Conservation (phyloP, 2,113 vertebrate species). For the Rhodinocichla rosea region DNA sequence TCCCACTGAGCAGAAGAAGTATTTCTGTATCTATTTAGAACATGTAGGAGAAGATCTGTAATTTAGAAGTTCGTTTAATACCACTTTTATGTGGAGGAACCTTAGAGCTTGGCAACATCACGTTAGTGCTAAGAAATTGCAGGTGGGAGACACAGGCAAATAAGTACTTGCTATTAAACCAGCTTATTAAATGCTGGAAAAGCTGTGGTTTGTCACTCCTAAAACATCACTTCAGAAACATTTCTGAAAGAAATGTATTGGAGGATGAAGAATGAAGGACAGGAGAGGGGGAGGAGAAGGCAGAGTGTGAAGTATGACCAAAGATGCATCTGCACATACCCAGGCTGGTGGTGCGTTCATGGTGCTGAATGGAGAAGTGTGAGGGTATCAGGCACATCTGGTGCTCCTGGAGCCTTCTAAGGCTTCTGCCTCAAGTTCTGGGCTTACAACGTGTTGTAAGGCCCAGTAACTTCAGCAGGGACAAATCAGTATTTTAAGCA, state of each 20-base stretch:
- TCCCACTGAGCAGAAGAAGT: not conserved
- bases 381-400: fast-evolving
- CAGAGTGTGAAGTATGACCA: not conserved
- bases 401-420: not conserved
- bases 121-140: not conserved
- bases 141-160: not conserved
- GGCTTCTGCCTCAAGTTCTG: not conserved
- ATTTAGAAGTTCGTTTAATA: not conserved
- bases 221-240: not conserved
- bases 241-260: not conserved
- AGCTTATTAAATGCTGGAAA: not conserved
- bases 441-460: not conserved
- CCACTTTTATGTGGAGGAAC: not conserved
- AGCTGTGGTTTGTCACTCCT: not conserved
- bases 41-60: not conserved
- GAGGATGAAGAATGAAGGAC: not conserved
- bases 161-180: not conserved
- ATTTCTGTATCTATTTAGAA: not conserved
- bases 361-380: not conserved
- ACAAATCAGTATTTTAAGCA: not conserved
- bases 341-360: not conserved
- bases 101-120: not conserved
- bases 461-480: not conserved
- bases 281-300: not conserved
- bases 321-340: not conserved